A percentile compares a stretch with the other conserved stretches of the same genome.
Conservation (phyloP, 2,797 vertebrate species). For the Rhinatrema bivittatum region DNA sequence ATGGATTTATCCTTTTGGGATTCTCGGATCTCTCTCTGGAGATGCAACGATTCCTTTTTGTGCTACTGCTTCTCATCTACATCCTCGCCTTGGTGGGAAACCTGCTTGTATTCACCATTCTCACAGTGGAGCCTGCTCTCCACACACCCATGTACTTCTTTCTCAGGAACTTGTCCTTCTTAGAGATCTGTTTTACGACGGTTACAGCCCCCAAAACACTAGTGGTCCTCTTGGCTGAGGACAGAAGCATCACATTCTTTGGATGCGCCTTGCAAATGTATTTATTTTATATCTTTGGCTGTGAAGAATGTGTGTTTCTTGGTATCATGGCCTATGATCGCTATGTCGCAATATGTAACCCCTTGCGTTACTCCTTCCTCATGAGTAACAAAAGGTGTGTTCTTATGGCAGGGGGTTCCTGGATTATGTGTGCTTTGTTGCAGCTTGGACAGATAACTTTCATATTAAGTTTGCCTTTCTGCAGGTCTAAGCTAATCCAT, state of each 20-base stretch:
- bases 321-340: conserved; percentile 37
- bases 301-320: conserved; percentile 36
- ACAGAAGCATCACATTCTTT: conserved; percentile 31
- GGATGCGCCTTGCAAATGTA: conserved; percentile 40
- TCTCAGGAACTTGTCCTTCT: conserved; percentile 28
- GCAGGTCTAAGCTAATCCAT: conserved; percentile 20
- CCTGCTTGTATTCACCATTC: conserved; percentile 23
- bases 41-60: too few relatives aligned
- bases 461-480: conserved; percentile 30
- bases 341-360: conserved; percentile 33
- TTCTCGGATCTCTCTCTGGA: too few relatives aligned
- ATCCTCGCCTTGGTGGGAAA: conserved; percentile 21
- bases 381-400: conserved; percentile 24
- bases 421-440: conserved; percentile 25
- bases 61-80: conserved; percentile 20
- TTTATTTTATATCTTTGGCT: conserved; percentile 37
- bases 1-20: too few relatives aligned
- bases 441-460: conserved; percentile 34
- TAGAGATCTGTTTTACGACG: conserved; percentile 35
- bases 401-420: conserved; percentile 20
- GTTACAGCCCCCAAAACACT: conserved; percentile 36
- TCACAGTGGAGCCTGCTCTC: conserved; percentile 13
- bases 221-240: conserved; percentile 23
- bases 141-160: conserved; percentile 38
- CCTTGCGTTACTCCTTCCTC: conserved; percentile 29